Conservation (phyloP, 2,797 vertebrate species). For the Varecia variegata region DNA sequence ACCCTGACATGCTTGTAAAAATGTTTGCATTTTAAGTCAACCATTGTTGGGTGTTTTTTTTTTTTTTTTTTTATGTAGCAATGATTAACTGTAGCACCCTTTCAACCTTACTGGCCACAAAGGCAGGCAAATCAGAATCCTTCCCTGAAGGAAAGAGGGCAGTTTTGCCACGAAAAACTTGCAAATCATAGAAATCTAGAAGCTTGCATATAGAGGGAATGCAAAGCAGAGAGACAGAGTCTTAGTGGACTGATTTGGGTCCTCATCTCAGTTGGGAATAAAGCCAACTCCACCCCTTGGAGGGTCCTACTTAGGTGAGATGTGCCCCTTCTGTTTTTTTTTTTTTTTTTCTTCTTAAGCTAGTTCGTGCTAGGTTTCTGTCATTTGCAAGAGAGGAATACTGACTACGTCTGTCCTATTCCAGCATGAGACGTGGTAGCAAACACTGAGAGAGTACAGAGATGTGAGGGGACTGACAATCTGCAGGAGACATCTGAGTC, state of each 20-base stretch:
- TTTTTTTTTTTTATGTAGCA: not conserved
- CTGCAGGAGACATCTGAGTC: not conserved
- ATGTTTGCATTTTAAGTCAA: not conserved
- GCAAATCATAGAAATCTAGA: not conserved
- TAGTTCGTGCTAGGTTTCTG: not conserved
- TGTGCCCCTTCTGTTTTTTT: accelerated
- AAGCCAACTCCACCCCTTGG: not conserved
- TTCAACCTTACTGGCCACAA: not conserved
- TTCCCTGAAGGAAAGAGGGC: not conserved
- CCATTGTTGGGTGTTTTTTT: not conserved
- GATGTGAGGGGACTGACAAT: not conserved
- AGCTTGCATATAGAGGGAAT: not conserved
- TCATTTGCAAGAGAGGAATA: not conserved
- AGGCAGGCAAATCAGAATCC: not conserved
- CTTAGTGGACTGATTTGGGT: not conserved
- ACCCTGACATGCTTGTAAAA: not conserved
- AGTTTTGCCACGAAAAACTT: not conserved
- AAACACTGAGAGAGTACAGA: not conserved
- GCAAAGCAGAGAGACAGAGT: not conserved
- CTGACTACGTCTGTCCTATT: not conserved
- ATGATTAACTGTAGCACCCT: not conserved
- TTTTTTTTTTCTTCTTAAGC: not conserved
- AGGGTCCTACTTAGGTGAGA: not conserved
- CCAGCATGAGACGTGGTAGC: not conserved
- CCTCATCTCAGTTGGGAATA: not conserved